Percentiles rank a stretch among this genome's conserved stretches.
Evolutionary conservation across 30 jellyfish, hydroid and myxozoan species (phyloP).

Genomic region (Nemopilema nomurai): DNA sequence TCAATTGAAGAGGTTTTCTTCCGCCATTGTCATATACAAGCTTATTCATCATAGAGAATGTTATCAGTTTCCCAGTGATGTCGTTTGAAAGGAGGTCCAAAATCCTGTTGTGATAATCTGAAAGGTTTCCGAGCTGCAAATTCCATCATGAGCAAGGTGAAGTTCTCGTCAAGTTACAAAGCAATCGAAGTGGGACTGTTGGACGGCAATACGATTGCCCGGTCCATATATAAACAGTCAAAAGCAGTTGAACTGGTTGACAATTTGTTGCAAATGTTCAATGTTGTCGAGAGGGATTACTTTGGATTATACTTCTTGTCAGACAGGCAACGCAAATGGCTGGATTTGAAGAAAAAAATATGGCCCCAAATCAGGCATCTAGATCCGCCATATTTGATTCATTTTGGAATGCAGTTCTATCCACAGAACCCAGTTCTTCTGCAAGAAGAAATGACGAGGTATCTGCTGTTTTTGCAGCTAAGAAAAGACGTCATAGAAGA

Average conservation of each 20-base stretch:
- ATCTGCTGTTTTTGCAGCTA: conserved; percentile 83
- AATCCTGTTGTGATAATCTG: neutral
- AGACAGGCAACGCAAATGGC: conserved; percentile 79
- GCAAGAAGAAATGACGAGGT: conserved; percentile 88
- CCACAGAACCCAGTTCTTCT: conserved; percentile 76
- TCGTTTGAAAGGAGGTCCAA: too few species aligned
- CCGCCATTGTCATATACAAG: neutral
- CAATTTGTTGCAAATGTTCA: conserved; percentile 74
- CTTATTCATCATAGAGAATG: too few species aligned
- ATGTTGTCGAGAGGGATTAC: conserved; percentile 89
- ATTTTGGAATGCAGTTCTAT: conserved; percentile 85
- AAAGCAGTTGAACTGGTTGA: conserved; percentile 77
- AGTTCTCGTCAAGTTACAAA: conserved; percentile 70
- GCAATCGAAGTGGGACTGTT: conserved; percentile 80
- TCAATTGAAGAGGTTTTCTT: neutral
- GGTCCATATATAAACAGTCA: conserved; percentile 73
- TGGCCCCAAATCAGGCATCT: conserved; percentile 91
- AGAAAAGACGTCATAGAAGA: conserved; percentile 81
- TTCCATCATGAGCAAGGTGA: conserved; percentile 7
- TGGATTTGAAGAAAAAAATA: conserved; percentile 51
- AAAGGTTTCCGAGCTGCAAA: neutral
- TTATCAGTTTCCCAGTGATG: too few species aligned
- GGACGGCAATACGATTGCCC: conserved; percentile 82
- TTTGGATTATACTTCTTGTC: conserved; percentile 78
- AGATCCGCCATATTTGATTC: conserved; percentile 87